Evolutionary conservation across 2,888 invertebrate genomes (phyloP), one percentile per base, ranked within the genome.

Genomic region (Ophioninae sp.): DNA sequence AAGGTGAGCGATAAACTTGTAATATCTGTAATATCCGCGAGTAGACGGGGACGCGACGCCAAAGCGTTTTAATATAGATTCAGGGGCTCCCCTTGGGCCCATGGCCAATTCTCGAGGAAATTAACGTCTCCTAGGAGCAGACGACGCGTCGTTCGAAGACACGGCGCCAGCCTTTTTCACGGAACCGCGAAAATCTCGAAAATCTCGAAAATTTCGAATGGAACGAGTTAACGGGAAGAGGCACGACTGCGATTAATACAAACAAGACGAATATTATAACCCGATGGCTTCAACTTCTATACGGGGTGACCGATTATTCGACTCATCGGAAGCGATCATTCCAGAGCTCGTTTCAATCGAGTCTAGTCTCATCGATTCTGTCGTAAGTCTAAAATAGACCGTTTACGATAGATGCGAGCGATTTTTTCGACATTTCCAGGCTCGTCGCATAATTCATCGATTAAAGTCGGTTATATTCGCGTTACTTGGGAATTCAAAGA

Each of bases 61-160:
- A 62, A 75, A 39, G 75, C 56, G 37, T 75, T 57, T 67, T 65
- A 65, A 75, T 75, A 75, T 39, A 65, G 37, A 75, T 65, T 23
- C 56, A 21, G 10, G 44, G 37, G 57, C 57, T 75, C 56, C 65
- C 50, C 50, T 65, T 75, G 75, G 75, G 75, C 75, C 75, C 56
- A 75, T 75, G 57, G 75, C 75, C 75, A 75, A 75, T 75, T 65
- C 39, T 75, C 75, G 20, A 50, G 50, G 20, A 56, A 65, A 75
- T 67, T 41, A 75, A 75, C 37, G 56, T 67, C 39, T 75, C 65
- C 37, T 75, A 7, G n/a, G 44, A 62, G 62, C 50, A 64, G 41
- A 74, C 30, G 41, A 41, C 72, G 17, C 23, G 44, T 74, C 50
- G 30, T 64, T 74, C 30, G 41, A 17, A 50, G 17, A 44, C 23